Conservation (phyloP, 2,797 vertebrate species). For the Hypotaenidia philippensis region DNA sequence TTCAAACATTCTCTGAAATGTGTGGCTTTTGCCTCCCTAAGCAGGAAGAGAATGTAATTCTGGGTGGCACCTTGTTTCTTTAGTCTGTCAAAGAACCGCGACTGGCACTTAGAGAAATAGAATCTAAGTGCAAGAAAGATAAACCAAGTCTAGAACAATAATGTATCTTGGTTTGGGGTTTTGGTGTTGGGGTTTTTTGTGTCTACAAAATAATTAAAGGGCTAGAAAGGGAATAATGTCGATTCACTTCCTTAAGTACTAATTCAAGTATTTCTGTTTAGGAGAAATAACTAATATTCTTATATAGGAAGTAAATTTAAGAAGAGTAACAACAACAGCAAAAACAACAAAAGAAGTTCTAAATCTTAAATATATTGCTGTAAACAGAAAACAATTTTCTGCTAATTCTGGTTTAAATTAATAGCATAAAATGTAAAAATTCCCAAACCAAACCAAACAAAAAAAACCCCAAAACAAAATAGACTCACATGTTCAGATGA, state of each 20-base stretch:
- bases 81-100: accelerated
- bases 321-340: not conserved
- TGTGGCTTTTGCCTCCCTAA: not conserved
- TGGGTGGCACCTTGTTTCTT: not conserved
- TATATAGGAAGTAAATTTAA: not conserved
- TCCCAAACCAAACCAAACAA: too few relatives aligned
- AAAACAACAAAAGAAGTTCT: not conserved
- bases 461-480: accelerated
- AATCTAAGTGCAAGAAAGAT: not conserved
- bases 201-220: not conserved
- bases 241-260: not conserved
- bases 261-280: not conserved
- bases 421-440: not conserved
- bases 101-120: not conserved
- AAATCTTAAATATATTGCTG: not conserved
- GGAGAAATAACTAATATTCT: not conserved
- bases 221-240: not conserved
- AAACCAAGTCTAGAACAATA: not conserved
- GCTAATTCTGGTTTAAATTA: not conserved
- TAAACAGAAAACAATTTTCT: not conserved
- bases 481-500: not conserved
- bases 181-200: not conserved
- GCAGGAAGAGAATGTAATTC: not conserved
- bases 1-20: not conserved
- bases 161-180: too few relatives aligned